phyloP scores from a whole-genome alignment of 2,797 vertebrate species.

The Chelon labrosus region DNA sequence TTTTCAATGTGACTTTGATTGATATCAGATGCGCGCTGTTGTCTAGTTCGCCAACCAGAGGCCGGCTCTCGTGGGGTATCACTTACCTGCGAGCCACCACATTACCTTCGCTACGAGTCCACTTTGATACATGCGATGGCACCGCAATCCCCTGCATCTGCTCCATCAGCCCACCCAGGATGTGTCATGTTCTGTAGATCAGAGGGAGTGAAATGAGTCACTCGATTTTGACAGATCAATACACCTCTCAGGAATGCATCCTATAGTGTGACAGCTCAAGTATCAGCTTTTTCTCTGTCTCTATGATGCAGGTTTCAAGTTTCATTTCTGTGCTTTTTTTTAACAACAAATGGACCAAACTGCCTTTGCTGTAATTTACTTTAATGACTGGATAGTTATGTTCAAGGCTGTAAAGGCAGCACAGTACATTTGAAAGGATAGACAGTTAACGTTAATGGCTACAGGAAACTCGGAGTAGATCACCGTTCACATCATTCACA shows the following conservation, averaged over 20 bases:
- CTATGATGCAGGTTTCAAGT: slow-evolving; percentile 14
- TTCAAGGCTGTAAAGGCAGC: slow-evolving; percentile 1
- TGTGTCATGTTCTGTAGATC: slow-evolving; percentile 58
- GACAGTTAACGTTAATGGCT: background rate
- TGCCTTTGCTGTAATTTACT: slow-evolving; percentile 17
- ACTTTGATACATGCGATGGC: slow-evolving; percentile 56
- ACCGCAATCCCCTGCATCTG: slow-evolving; percentile 44
- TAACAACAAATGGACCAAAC: background rate
- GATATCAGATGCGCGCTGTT: slow-evolving; percentile 74
- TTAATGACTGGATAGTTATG: slow-evolving; percentile 15
- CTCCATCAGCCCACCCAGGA: slow-evolving; percentile 40
- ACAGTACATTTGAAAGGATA: background rate
- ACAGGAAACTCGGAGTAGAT: slow-evolving; percentile 22
- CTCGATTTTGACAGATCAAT: slow-evolving; percentile 59
- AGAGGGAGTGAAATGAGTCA: slow-evolving; percentile 38
- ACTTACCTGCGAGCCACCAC: slow-evolving; percentile 56
- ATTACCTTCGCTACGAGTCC: slow-evolving; percentile 45
- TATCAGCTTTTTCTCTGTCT: slow-evolving; percentile 31
- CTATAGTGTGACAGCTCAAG: slow-evolving; percentile 41
- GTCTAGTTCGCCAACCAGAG: slow-evolving; percentile 59
- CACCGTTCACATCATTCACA: background rate
- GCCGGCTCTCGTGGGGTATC: slow-evolving; percentile 57
- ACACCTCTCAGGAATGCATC: slow-evolving; percentile 31
- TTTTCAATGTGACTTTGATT: slow-evolving; percentile 84
- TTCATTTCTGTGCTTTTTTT: slow-evolving; percentile 8